These are phyloP conservation scores for Liparis tanakae DNA, from an alignment of 2,797 vertebrate species.

Conservation along the genomic window DNA sequence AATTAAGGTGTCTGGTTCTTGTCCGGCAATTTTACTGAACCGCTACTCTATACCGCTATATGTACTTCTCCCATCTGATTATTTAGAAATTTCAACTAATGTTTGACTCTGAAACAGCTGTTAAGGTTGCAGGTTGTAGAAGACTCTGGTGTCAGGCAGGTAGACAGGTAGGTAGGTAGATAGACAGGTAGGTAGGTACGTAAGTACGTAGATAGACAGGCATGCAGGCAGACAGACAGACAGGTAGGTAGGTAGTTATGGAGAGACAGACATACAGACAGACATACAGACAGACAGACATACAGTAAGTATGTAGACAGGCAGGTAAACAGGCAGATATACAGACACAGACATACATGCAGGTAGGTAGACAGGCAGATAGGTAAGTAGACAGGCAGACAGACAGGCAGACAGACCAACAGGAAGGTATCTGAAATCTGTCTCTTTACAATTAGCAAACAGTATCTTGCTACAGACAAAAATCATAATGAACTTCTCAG, in stretches of 20 bases:
- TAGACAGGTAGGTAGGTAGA: neutral
- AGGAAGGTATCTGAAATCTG: neutral
- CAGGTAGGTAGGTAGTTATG: too few species aligned
- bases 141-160: neutral
- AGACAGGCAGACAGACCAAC: too few species aligned
- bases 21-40: slow-evolving; percentile 14
- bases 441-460: slow-evolving; percentile 15
- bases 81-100: slow-evolving; percentile 41
- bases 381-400: too few species aligned
- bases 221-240: too few species aligned
- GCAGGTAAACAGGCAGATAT: too few species aligned
- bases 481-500: slow-evolving; percentile 62
- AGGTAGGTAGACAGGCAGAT: too few species aligned
- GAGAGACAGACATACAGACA: neutral
- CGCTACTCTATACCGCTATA: slow-evolving; percentile 13
- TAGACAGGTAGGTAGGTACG: too few species aligned
- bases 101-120: slow-evolving; percentile 13
- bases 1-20: slow-evolving; percentile 57
- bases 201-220: too few species aligned
- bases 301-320: too few species aligned
- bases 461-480: slow-evolving; percentile 44
- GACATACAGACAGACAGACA: too few species aligned
- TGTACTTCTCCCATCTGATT: slow-evolving; percentile 34
- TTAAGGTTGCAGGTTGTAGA: neutral
- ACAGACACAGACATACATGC: too few species aligned